Evolutionary conservation across 2,888 invertebrate genomes (phyloP).

Genomic region (Pherbina coryleti): DNA sequence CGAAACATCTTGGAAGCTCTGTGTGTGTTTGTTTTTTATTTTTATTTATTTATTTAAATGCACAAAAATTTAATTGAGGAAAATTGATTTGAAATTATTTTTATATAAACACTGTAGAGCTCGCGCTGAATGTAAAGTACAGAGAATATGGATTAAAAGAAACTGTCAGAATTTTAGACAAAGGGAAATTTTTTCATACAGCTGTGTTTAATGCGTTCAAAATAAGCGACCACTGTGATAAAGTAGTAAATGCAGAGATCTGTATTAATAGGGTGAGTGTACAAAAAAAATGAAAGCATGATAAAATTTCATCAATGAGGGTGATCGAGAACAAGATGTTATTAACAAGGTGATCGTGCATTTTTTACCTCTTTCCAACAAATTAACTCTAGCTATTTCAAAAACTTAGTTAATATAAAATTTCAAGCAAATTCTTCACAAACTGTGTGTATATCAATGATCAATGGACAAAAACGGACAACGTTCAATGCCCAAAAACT

Average conservation of each 20-base stretch:
- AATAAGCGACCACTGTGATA: no score
- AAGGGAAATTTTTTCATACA: neutral
- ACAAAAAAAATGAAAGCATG: neutral
- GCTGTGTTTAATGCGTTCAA: neutral
- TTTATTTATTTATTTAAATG: neutral
- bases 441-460: no score
- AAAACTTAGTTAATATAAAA: no score
- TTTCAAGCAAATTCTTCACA: no score
- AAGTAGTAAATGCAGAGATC: no score
- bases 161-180: neutral
- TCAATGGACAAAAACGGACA: no score
- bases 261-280: neutral
- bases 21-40: neutral
- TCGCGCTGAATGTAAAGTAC: neutral
- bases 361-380: no score
- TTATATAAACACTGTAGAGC: neutral
- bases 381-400: no score
- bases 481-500: no score
- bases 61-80: constrained; percentile 10
- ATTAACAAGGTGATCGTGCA: no score
- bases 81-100: constrained; percentile 4
- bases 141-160: neutral
- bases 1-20: constrained; percentile 62
- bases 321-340: no score
- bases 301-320: no score